Evolutionary conservation across 1,140 invertebrate genomes (phyloP).

Genomic region (Drosophila rhopaloa): DNA sequence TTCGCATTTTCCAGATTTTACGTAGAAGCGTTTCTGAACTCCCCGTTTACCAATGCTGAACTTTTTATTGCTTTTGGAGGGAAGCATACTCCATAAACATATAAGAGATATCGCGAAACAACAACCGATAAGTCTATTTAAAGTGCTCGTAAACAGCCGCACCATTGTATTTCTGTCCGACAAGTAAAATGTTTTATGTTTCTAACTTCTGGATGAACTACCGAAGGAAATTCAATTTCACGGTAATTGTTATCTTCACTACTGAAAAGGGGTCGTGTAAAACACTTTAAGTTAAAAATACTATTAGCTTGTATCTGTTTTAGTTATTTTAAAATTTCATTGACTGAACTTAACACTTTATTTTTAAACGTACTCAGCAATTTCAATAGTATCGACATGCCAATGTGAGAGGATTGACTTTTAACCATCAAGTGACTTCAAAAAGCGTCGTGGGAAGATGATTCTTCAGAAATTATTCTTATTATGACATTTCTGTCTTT

Average conservation of each 20-base stretch:
- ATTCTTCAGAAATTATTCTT: no score
- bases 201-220: background rate
- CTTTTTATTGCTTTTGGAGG: background rate
- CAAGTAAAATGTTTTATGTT: background rate
- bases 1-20: conserved; percentile 35
- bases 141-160: background rate
- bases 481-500: no score
- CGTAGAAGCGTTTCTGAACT: conserved; percentile 14
- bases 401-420: background rate
- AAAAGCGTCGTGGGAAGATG: background rate
- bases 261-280: no score
- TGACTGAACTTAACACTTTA: no score
- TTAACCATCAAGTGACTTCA: background rate
- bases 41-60: background rate
- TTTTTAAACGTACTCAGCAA: no score
- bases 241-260: background rate
- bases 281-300: no score
- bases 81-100: background rate
- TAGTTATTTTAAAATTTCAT: no score
- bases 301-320: no score
- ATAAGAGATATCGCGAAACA: background rate
- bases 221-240: conserved; percentile 9
- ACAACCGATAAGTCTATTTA: background rate
- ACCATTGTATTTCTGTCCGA: conserved; percentile 1
- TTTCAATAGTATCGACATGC: no score